phyloP scores from a whole-genome alignment of 1,140 invertebrate genomes.

The Ptiloglossa arizonensis region DNA sequence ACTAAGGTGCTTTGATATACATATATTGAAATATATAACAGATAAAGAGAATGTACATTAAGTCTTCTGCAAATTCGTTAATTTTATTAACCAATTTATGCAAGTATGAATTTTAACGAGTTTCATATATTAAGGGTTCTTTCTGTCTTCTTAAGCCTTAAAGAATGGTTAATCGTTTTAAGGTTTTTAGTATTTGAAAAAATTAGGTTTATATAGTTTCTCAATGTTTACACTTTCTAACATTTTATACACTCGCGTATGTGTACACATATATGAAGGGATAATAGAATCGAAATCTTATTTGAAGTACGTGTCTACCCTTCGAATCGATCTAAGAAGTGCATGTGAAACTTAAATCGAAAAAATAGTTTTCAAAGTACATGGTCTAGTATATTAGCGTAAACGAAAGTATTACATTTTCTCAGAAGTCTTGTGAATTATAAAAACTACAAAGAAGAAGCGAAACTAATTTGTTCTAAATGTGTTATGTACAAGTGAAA shows the following conservation, averaged over 20 bases:
- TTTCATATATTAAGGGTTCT: background rate
- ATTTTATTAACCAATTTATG: background rate
- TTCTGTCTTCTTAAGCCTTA: no score
- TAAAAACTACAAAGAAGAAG: background rate
- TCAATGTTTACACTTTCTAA: no score
- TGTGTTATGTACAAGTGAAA: background rate
- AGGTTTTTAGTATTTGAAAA: no score
- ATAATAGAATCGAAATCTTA: background rate
- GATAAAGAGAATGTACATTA: no score
- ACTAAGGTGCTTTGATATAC: no score
- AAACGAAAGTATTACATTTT: constrained; percentile 18
- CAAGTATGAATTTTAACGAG: background rate
- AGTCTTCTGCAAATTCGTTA: no score
- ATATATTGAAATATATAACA: no score
- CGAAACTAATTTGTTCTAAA: background rate
- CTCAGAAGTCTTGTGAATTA: background rate
- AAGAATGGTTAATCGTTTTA: no score
- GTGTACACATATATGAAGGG: no score
- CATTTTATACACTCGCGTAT: background rate
- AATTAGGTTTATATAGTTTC: no score
- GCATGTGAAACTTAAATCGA: background rate
- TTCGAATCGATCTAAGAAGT: constrained; percentile 25
- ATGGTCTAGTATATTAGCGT: background rate
- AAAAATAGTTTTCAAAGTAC: background rate
- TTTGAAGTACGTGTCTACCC: background rate